phyloP scores from a whole-genome alignment of 2,888 invertebrate species.

The Mythimna vitellina region DNA sequence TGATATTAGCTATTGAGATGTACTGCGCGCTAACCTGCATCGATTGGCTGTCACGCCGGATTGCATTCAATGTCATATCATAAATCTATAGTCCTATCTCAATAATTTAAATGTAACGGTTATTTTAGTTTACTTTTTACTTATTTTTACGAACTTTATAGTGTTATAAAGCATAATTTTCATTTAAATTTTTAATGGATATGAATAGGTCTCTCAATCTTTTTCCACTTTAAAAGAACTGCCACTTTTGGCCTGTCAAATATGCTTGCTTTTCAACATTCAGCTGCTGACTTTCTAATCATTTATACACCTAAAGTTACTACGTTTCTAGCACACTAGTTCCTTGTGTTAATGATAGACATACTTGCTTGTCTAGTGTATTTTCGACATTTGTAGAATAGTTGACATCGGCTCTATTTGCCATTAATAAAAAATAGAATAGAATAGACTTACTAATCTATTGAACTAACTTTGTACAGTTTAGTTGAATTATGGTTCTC shows the following conservation, averaged over 20 bases:
- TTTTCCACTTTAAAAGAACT: too few relatives aligned
- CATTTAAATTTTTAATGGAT: neutral
- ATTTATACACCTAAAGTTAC: too few relatives aligned
- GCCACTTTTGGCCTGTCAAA: neutral
- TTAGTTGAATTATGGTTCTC: neutral
- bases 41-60: slow-evolving; percentile 49
- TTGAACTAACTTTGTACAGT: neutral
- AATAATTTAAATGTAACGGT: slow-evolving; percentile 26
- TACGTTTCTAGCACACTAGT: too few relatives aligned
- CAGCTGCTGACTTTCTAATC: slow-evolving; percentile 4
- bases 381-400: too few relatives aligned
- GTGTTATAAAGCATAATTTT: neutral
- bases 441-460: neutral
- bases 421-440: too few relatives aligned
- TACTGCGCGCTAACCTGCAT: slow-evolving; percentile 56
- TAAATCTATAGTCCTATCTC: slow-evolving; percentile 16
- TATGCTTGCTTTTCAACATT: slow-evolving; percentile 12
- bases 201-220: too few relatives aligned
- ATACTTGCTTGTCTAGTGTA: too few relatives aligned
- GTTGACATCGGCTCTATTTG: too few relatives aligned
- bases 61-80: slow-evolving; percentile 59
- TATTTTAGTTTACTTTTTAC: neutral
- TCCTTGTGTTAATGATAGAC: too few relatives aligned
- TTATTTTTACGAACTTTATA: neutral
- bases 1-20: slow-evolving; percentile 42